Base-by-base conservation (phyloP, 2,797 vertebrate species). In the Galaxias olidus region DNA sequence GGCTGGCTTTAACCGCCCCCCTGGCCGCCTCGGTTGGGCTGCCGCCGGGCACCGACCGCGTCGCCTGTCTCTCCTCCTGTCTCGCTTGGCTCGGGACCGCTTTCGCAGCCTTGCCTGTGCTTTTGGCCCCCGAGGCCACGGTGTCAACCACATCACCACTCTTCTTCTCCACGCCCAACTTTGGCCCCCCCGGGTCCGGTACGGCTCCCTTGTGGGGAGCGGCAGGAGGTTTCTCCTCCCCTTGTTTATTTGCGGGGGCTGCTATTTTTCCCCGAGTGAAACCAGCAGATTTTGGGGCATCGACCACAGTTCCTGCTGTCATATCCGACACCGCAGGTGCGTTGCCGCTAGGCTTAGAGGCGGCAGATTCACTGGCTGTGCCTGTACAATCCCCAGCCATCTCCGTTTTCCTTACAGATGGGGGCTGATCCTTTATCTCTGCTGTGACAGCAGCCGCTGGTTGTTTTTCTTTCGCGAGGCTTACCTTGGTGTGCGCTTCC, bases 361-460 rank as follows among this genome's bases (percentile, higher is more conserved):
- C 65, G 59, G 71, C 54, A 48, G 69, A 8, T 19, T 72, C 64
- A 41, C 50, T 15, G n/a, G 40, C 66, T 72, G 67, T 73, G 81
- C 72, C 75, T 87, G 87, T 87, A 74, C 89, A 84, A 89, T 81
- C 64, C 0, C 19, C 43, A 42, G 72, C 65, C 63, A 73, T 82
- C 45, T 77, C 65, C 0, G 51, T 61, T 81, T 83, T 88, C 87
- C 83, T 81, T 86, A 78, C 63, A 18, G 73, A 68, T 45, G 51
- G 72, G 79, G 75, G 78, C 56, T 66, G 57, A 71, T 65, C 40
- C 65, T 74, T 77, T 15, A 71, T 61, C 54, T 78, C 61, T n/a
- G 0, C n/a, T 17, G 30, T 30, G 30, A 30, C 30, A 30, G 30
- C 30, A 30, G 30, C 30, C 6, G 10, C 66, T 15, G 63, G 43